These are phyloP conservation scores for Cynodonichthys magdalenae DNA, from an alignment of 2,797 vertebrate genomes.

Conservation along the genomic window DNA sequence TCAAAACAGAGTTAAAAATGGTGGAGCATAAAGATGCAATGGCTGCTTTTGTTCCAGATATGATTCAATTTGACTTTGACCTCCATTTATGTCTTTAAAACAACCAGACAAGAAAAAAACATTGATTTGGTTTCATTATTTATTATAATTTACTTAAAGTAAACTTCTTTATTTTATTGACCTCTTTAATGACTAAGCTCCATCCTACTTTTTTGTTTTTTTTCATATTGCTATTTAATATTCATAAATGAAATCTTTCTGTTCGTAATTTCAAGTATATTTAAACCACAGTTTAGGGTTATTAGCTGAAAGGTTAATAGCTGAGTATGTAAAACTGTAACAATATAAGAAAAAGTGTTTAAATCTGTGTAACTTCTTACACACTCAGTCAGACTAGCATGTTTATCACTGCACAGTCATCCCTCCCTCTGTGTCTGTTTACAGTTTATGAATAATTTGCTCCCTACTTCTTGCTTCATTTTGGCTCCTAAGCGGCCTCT, in stretches of 20 bases:
- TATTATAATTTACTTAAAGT: too few relatives aligned
- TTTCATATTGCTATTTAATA: too few relatives aligned
- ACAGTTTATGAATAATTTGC: conserved; percentile 58
- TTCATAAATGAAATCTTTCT: background rate
- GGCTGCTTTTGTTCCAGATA: too few relatives aligned
- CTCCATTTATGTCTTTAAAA: too few relatives aligned
- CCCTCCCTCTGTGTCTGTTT: conserved; percentile 56
- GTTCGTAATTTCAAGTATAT: background rate
- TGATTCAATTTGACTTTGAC: too few relatives aligned
- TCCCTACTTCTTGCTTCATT: conserved; percentile 16
- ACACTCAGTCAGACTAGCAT: background rate
- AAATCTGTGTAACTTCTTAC: conserved; percentile 3
- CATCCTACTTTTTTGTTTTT: too few relatives aligned
- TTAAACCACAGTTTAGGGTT: background rate
- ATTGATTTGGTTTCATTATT: too few relatives aligned
- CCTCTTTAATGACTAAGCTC: too few relatives aligned
- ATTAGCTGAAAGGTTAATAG: background rate
- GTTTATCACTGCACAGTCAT: conserved; percentile 25
- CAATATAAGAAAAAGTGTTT: background rate
- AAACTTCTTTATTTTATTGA: too few relatives aligned
- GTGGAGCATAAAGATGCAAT: too few relatives aligned
- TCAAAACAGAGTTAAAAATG: too few relatives aligned
- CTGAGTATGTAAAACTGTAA: background rate
- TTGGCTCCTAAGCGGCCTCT: conserved; percentile 13
- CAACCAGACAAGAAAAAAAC: too few relatives aligned